Conservation (phyloP, 2,797 vertebrate genomes). For the Pipistrellus pipistrellus region DNA sequence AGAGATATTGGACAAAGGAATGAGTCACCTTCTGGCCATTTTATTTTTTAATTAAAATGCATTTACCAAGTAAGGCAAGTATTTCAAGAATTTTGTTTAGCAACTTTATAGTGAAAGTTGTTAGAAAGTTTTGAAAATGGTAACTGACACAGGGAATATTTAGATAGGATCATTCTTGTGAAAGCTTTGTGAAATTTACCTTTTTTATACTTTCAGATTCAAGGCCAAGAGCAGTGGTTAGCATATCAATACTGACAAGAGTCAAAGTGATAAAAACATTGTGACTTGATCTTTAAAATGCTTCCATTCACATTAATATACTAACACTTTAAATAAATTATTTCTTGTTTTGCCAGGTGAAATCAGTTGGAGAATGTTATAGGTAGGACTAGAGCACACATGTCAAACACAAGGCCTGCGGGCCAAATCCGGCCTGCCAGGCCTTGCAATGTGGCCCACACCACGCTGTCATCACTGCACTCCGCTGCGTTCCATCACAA, state of each 20-base stretch:
- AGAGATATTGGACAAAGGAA: too few relatives aligned
- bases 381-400: neutral
- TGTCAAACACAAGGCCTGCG: too few relatives aligned
- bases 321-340: neutral
- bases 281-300: neutral
- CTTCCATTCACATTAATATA: neutral
- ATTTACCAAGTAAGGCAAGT: neutral
- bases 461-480: too few relatives aligned
- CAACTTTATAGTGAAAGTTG: neutral
- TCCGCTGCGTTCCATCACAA: too few relatives aligned
- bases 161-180: neutral
- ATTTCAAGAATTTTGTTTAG: conserved; percentile 1
- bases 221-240: neutral
- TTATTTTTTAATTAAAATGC: conserved; percentile 4
- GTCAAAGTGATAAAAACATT: neutral
- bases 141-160: neutral
- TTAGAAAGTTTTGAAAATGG: neutral
- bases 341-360: neutral
- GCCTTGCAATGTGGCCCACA: too few relatives aligned
- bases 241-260: neutral
- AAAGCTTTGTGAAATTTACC: neutral
- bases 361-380: neutral
- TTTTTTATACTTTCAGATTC: neutral
- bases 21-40: too few relatives aligned
- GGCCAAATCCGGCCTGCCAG: too few relatives aligned